Base-by-base conservation (phyloP, 2,797 vertebrate genomes). In the Myotis vivesi region DNA sequence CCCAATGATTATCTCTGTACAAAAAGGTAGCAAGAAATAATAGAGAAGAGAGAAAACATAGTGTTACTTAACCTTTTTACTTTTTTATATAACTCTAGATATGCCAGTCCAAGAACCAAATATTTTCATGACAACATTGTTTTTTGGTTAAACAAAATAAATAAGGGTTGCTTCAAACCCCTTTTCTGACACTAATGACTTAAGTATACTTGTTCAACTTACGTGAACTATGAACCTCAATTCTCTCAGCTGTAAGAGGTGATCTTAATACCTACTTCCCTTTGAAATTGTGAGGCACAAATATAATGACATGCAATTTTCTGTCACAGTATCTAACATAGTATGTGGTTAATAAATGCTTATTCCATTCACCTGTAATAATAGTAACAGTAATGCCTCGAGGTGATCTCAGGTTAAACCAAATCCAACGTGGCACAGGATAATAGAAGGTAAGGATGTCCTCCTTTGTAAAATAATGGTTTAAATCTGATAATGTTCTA, bases 391-490 rank as follows among this genome's bases (percentile, higher is more conserved):
- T 13, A 77, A 36, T 17, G 33, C 19, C 69, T 23, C 28, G 22
- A 86, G 49, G 38, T 9, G 2, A 5, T 68, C 8, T 69, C 19
- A 28, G 49, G 15, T 49, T 72, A 77, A 90, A 46, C 15, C 36
- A 85, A 90, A 44, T 53, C 12, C 10, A 53, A 87, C n/a, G 23
- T 88, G 68, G 23, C 30, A 38, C 5, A 73, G n/a, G 17, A 71
- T 59, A 33, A 87, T 71, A 87, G 12, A 17, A 73, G 25, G 41
- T 53, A 91, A 86, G 75, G 72, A 64, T 38, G 4, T 36, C 76
- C 25, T 33, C 62, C 72, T 86, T 92, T 85, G 23, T 81, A 44
- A 96, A 91, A 86, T 77, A 90, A 55, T 69, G 28, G 22, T 44
- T 87, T 73, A 57, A 53, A 79, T 68, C 62, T 90, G 41, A 68